These are phyloP conservation scores for Plectropomus leopardus DNA, from an alignment of 2,113 vertebrate species.

Conservation along the genomic window DNA sequence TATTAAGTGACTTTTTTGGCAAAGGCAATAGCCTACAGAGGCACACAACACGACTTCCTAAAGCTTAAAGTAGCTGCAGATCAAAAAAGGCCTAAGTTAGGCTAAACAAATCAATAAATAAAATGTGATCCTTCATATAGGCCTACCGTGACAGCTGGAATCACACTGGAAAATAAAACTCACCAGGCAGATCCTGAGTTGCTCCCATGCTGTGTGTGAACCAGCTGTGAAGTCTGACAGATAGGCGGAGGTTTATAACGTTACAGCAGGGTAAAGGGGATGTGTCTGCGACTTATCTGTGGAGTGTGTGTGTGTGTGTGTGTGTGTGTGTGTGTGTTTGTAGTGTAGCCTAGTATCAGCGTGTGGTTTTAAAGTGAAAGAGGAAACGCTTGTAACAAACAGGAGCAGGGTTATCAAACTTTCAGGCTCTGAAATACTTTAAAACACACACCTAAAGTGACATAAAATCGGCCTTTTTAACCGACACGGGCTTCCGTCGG, in stretches of 20 bases:
- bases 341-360: conserved; percentile 13
- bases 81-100: accelerated
- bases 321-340: not conserved
- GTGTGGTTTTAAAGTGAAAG: conserved; percentile 52
- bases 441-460: not conserved
- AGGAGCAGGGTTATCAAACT: conserved; percentile 5
- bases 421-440: not conserved
- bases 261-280: not conserved
- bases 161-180: not conserved
- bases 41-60: not conserved
- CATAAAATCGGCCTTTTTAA: too few species aligned
- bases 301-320: not conserved
- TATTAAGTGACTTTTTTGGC: not conserved
- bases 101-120: too few species aligned
- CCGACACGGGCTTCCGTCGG: too few species aligned
- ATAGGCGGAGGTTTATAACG: conserved; percentile 18
- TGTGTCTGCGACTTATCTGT: conserved; percentile 20
- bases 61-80: not conserved
- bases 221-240: conserved; percentile 16
- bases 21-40: not conserved
- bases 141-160: not conserved
- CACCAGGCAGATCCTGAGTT: conserved; percentile 27
- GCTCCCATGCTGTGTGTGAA: not conserved
- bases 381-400: conserved; percentile 63
- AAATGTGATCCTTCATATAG: too few species aligned